Conservation (phyloP, 2,888 invertebrate species). For the Abrostola triplasia region DNA sequence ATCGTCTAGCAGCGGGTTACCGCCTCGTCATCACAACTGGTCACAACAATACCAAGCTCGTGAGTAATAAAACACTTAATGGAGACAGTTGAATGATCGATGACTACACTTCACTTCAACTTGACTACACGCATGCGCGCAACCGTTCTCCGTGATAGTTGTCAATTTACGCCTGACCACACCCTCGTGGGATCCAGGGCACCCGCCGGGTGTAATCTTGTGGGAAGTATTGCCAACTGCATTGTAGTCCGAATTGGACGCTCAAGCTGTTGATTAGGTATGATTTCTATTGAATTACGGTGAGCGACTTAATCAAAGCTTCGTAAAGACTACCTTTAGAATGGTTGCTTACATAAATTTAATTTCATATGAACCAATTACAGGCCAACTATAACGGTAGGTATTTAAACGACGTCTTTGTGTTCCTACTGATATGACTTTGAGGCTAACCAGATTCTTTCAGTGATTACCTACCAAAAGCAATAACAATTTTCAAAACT, state of each 20-base stretch:
- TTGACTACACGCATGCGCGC: constrained; percentile 22
- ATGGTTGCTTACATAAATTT: too few relatives aligned
- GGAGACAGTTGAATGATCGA: constrained; percentile 32
- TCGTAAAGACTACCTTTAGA: background rate
- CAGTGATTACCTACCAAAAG: too few relatives aligned
- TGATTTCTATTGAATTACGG: background rate
- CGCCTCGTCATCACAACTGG: background rate
- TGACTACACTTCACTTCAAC: constrained; percentile 23
- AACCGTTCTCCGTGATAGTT: constrained; percentile 7
- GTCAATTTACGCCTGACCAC: constrained; percentile 35
- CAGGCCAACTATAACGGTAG: too few relatives aligned
- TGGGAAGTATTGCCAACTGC: constrained; percentile 22
- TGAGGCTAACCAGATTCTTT: too few relatives aligned
- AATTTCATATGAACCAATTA: too few relatives aligned
- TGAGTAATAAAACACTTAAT: constrained; percentile 20
- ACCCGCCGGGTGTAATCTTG: constrained; percentile 26
- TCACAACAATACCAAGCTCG: constrained; percentile 4
- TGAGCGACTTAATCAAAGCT: background rate
- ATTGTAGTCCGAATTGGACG: constrained; percentile 15
- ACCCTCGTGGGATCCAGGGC: constrained; percentile 48
- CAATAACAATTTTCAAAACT: too few relatives aligned
- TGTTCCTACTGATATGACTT: too few relatives aligned
- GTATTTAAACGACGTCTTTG: too few relatives aligned
- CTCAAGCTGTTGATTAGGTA: constrained; percentile 9
- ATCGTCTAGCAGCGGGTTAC: background rate